Conservation (phyloP, 37 sponge, comb jelly and placozoan genomes). For the Spongilla lacustris region DNA sequence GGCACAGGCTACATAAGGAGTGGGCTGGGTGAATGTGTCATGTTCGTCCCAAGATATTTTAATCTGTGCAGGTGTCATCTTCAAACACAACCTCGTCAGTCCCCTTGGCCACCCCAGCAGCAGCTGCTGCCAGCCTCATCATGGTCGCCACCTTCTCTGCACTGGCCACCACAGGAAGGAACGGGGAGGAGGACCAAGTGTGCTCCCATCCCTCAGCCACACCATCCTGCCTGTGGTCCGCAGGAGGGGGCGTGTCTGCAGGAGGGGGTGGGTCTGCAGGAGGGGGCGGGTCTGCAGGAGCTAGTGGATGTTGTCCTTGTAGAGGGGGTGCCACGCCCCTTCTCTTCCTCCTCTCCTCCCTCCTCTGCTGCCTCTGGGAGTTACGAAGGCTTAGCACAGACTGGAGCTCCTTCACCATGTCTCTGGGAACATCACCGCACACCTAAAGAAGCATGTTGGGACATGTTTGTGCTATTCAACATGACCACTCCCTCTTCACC, state of each 20-base stretch:
- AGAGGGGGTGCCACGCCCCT: neutral
- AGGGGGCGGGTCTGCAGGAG: no score
- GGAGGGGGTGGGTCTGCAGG: no score
- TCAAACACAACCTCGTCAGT: neutral
- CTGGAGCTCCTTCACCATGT: constrained; percentile 41
- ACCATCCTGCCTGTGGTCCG: neutral
- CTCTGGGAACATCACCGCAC: constrained; percentile 1
- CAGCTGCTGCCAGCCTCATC: neutral
- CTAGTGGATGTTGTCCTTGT: neutral
- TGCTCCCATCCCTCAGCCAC: neutral
- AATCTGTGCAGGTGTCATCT: neutral
- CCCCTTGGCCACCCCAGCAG: neutral
- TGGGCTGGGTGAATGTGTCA: no score
- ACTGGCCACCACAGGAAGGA: neutral
- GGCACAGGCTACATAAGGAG: no score
- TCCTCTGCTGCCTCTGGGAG: constrained; percentile 29
- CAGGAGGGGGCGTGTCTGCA: neutral
- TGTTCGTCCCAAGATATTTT: no score
- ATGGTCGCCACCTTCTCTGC: neutral
- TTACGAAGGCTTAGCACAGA: constrained; percentile 41
- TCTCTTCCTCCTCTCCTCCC: constrained; percentile 5
- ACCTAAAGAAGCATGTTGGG: no score
- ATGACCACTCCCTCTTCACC: neutral
- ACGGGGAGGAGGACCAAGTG: neutral
- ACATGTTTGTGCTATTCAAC: no score